Base-by-base conservation (phyloP, 2,888 invertebrate species). In the Conistra vaccinii region DNA sequence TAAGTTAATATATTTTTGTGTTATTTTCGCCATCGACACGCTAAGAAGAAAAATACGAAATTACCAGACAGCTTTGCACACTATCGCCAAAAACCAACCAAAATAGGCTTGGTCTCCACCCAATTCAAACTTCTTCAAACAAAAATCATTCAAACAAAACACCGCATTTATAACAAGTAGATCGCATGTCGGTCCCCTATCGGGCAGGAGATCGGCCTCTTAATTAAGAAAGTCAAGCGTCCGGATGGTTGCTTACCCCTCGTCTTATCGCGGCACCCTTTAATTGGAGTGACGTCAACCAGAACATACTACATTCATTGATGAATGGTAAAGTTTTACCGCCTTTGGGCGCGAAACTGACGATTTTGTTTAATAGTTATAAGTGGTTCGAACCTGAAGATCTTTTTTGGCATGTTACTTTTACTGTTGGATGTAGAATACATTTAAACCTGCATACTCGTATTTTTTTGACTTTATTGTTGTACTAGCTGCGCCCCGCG, bases 231-330 rank as follows among this genome's bases (percentile, higher is more conserved):
- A 87, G 79, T 81, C 87, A 69, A 81, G 84, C 72, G 73, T 83
- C 76, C 74, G 87, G 83, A 74, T 83, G 77, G 83, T 76, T 61
- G 84, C 84, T 81, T 76, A 78, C 79, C 78, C 77, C 75, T 79
- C 74, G 78, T 76, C 89, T 87, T 86, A 88, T 88, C 85, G 73
- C 32, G 65, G 63, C 76, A 80, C 85, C 78, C 76, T 84, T 62
- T 87, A 88, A 87, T 88, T 88, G 89, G 83, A 87, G 78, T 85
- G 86, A 85, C 82, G 81, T 85, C 81, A 78, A 74, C 78, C 70
- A 78, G 73, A 83, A 80, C 78, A 73, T 63, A 72, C 69, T 81
- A 72, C 61, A 80, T 79, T 74, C 62, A 83, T 83, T 76, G 78
- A 76, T 65, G 73, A 85, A 69, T 68, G 51, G 61, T 71, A 66